Evolutionary conservation across 1,140 invertebrate species (phyloP).

Genomic region (Drosophila leontia): DNA sequence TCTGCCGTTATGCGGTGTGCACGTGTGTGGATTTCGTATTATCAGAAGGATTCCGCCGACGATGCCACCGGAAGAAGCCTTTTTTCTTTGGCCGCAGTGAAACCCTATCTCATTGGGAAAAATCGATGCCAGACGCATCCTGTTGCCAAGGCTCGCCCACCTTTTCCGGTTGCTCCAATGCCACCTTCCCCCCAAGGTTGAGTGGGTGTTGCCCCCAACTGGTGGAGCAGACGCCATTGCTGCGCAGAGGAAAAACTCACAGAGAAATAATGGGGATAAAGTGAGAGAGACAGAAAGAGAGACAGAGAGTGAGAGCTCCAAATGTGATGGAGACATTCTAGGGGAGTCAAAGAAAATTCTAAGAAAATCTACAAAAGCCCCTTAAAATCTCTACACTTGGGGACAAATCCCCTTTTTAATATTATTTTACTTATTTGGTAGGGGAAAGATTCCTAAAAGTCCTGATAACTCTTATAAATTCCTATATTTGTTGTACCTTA

Average conservation of each 20-base stretch:
- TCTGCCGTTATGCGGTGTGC: conserved; percentile 45
- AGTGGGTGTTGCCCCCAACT: conserved; percentile 50
- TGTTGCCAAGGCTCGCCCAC: conserved; percentile 20
- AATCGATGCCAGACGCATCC: conserved; percentile 71
- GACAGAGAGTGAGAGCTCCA: not conserved
- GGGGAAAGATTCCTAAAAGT: not conserved
- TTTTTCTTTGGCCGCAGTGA: conserved; percentile 55
- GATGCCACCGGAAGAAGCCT: conserved; percentile 52
- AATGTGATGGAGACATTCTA: conserved; percentile 13
- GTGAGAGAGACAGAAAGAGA: not conserved
- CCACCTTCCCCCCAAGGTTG: not conserved
- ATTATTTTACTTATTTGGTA: not conserved
- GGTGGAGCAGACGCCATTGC: conserved; percentile 65
- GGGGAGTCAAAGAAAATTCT: not conserved
- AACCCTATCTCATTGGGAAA: conserved; percentile 77
- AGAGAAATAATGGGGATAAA: conserved; percentile 17
- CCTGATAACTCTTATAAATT: not conserved
- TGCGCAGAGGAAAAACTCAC: conserved; percentile 61
- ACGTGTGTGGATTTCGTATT: conserved; percentile 62
- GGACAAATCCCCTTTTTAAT: not conserved
- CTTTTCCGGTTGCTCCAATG: conserved; percentile 1
- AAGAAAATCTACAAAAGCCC: conserved; percentile 3
- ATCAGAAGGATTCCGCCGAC: conserved; percentile 52
- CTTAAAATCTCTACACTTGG: not conserved
- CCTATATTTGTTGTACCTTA: not conserved